Conservation (phyloP, 2,888 invertebrate species). For the Tachina fera region DNA sequence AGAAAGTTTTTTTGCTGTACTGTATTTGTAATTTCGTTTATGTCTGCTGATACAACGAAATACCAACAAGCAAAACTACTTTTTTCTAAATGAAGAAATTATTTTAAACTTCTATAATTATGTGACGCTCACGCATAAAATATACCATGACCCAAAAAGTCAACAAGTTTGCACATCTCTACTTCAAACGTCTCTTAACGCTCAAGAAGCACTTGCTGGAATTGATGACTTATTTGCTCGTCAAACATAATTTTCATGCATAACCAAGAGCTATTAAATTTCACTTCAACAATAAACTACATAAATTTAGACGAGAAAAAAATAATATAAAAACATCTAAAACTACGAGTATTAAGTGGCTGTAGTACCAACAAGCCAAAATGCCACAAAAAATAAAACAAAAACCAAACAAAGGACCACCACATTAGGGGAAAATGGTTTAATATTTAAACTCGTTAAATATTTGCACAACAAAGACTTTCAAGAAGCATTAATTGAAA, state of each 20-base stretch:
- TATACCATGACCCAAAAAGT: too few relatives aligned
- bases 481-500: conserved; percentile 78
- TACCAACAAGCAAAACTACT: too few relatives aligned
- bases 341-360: conserved; percentile 32
- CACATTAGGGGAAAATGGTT: conserved; percentile 4
- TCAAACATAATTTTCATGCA: conserved; percentile 35
- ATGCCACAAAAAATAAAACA: conserved; percentile 18
- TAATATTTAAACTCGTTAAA: conserved; percentile 24
- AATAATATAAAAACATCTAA: conserved; percentile 43
- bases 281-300: conserved; percentile 43
- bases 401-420: conserved; percentile 7
- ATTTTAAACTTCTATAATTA: too few relatives aligned
- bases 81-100: too few relatives aligned
- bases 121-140: too few relatives aligned
- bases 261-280: conserved; percentile 59
- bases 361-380: conserved; percentile 37
- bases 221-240: conserved; percentile 69
- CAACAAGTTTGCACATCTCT: too few relatives aligned
- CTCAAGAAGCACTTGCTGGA: conserved; percentile 70
- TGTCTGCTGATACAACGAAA: too few relatives aligned
- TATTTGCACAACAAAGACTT: conserved; percentile 55
- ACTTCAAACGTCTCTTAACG: not conserved
- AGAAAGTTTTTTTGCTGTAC: too few relatives aligned
- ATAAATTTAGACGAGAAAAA: conserved; percentile 21
- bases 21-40: too few relatives aligned